Base-by-base conservation (phyloP, 2,113 vertebrate genomes). In the Lasiurus borealis region DNA sequence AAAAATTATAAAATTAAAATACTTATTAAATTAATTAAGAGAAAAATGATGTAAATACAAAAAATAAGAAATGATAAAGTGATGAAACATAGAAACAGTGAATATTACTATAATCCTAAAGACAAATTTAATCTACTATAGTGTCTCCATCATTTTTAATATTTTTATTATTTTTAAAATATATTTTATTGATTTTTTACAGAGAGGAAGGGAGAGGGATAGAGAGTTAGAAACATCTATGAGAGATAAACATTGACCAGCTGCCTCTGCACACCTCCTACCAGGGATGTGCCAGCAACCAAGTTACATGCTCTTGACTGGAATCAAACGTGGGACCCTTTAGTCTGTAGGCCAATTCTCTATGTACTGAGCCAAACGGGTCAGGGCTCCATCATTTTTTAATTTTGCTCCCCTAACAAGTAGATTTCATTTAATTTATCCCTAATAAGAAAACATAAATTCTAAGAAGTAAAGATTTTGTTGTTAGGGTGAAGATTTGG, bases 341-440 rank as follows among this genome's bases (percentile, higher is more conserved):
- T 40, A 40, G 40, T 40, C 40, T 40, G 40, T 40, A 40, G 40
- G 40, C 40, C 40, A 40, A 40, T 40, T 40, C 40, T 40, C 40
- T 40, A 40, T 40, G 40, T 40, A 40, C 40, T 40, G 40, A 40
- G 40, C 40, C 40, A 40, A 40, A 40, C 40, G 40, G 40, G 40
- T 40, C 40, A 40, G 40, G 40, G 40, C 40, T 40, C 40, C 40
- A 40, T 40, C 40, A 40, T 40, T 76, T 46, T 77, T 90, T 84
- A 2, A 77, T 73, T 88, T 92, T 94, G 3, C 5, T 69, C 23
- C 48, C 16, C 1, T 59, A 82, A 88, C 34, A 75, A 11, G 68
- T 94, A 78, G 69, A n/a, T 64, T 77, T 69, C 75, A 71, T 85
- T 85, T 57, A 71, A 69, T 50, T 88, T 85, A 16, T 93, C n/a